These are phyloP conservation scores for Eledone cirrhosa DNA, from an alignment of 2,888 invertebrate species.

Conservation along the genomic window DNA sequence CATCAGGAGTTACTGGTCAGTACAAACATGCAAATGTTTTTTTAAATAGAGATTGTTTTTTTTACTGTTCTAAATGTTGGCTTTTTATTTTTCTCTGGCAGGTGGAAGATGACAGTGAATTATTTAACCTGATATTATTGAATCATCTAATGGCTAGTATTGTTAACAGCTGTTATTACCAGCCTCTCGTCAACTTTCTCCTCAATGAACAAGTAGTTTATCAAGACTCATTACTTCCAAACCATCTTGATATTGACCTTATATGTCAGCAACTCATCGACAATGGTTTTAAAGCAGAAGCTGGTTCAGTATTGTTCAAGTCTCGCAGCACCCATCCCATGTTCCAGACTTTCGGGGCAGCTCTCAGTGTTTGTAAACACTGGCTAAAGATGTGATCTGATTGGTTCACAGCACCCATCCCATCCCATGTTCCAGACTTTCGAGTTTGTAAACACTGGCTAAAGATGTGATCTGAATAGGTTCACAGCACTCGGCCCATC, in stretches of 20 bases:
- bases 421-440: slow-evolving; percentile 58
- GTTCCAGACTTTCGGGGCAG: slow-evolving; percentile 58
- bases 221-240: slow-evolving; percentile 37
- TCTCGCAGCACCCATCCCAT: slow-evolving; percentile 53
- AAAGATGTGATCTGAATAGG: slow-evolving; percentile 40
- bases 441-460: slow-evolving; percentile 53
- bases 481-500: slow-evolving; percentile 54
- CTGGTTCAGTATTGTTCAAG: slow-evolving; percentile 54
- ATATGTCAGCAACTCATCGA: slow-evolving; percentile 53
- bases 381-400: slow-evolving; percentile 46
- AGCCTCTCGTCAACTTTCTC: slow-evolving; percentile 45
- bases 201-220: slow-evolving; percentile 42
- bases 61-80: too few species aligned
- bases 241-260: slow-evolving; percentile 41
- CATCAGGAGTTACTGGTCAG: too few species aligned
- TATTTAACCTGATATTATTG: slow-evolving; percentile 50
- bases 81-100: slow-evolving; percentile 33
- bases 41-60: too few species aligned
- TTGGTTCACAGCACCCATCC: slow-evolving; percentile 30
- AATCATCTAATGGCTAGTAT: slow-evolving; percentile 48
- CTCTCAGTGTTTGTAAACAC: slow-evolving; percentile 47
- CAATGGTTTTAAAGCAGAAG: slow-evolving; percentile 55
- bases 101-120: slow-evolving; percentile 47
- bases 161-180: slow-evolving; percentile 47
- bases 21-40: too few species aligned